Evolutionary conservation across 1,140 invertebrate genomes (phyloP).

Genomic region (Leptinotarsa texana): DNA sequence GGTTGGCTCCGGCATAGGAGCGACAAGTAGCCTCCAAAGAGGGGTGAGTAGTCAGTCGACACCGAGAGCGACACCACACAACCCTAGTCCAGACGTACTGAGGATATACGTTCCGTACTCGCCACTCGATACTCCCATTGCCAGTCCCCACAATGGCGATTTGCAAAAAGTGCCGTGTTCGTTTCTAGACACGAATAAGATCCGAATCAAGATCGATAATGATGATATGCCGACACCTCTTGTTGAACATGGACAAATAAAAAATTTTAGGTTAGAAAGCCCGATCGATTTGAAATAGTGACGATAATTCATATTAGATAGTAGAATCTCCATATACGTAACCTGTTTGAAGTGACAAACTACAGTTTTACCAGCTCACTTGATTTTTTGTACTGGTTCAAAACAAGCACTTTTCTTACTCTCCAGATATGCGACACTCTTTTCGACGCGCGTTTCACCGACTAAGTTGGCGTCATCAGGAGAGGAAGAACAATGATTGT

Average conservation of each 20-base stretch:
- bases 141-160: conserved; percentile 63
- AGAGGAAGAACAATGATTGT: too few relatives aligned
- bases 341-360: not conserved
- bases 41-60: conserved; percentile 63
- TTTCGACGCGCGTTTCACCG: too few relatives aligned
- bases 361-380: too few relatives aligned
- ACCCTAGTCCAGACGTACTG: conserved; percentile 69
- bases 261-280: conserved; percentile 62
- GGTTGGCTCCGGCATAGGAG: conserved; percentile 59
- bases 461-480: too few relatives aligned
- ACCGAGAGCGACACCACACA: conserved; percentile 64
- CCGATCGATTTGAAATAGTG: conserved; percentile 47
- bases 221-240: conserved; percentile 71
- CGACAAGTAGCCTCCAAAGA: conserved; percentile 50
- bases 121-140: conserved; percentile 56
- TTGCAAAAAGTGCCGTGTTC: conserved; percentile 53
- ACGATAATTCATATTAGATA: not conserved
- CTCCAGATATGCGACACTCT: too few relatives aligned
- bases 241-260: conserved; percentile 67
- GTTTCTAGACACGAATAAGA: conserved; percentile 64
- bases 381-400: too few relatives aligned
- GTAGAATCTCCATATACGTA: not conserved
- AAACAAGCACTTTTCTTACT: too few relatives aligned
- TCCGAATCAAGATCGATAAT: conserved; percentile 69
- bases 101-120: conserved; percentile 77